Evolutionary conservation across 1,140 invertebrate species (phyloP).

Genomic region (Helicoverpa armigera): DNA sequence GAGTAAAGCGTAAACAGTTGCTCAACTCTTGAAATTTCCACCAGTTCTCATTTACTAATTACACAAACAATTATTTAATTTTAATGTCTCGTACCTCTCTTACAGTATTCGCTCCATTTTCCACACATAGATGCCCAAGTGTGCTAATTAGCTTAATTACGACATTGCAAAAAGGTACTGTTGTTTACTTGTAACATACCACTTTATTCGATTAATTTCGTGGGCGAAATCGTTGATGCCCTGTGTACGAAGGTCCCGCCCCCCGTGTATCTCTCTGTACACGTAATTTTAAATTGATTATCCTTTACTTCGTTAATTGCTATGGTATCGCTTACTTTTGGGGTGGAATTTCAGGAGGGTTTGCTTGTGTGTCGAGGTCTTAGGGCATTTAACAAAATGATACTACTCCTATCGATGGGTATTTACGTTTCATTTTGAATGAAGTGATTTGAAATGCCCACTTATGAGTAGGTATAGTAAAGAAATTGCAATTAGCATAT

Average conservation of each 20-base stretch:
- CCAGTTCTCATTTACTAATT: constrained; percentile 46
- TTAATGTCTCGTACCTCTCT: constrained; percentile 11
- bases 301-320: constrained; percentile 11
- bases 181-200: constrained; percentile 16
- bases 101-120: constrained; percentile 9
- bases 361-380: not conserved
- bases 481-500: too few relatives aligned
- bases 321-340: not conserved
- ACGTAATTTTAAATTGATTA: constrained; percentile 14
- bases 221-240: constrained; percentile 39
- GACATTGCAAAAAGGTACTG: constrained; percentile 20
- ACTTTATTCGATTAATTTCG: constrained; percentile 41
- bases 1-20: constrained; percentile 40
- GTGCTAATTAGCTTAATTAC: constrained; percentile 46
- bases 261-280: constrained; percentile 14
- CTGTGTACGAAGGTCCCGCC: not conserved
- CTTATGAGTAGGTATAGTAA: too few relatives aligned
- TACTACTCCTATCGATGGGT: too few relatives aligned
- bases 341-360: not conserved
- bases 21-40: constrained; percentile 24
- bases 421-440: too few relatives aligned
- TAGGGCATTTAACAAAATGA: not conserved
- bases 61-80: constrained; percentile 48
- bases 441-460: too few relatives aligned
- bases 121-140: constrained; percentile 12